A percentile compares a stretch with the other conserved stretches of the same genome.
Conservation (phyloP, 2,888 invertebrate genomes). For the Eurois occulta region DNA sequence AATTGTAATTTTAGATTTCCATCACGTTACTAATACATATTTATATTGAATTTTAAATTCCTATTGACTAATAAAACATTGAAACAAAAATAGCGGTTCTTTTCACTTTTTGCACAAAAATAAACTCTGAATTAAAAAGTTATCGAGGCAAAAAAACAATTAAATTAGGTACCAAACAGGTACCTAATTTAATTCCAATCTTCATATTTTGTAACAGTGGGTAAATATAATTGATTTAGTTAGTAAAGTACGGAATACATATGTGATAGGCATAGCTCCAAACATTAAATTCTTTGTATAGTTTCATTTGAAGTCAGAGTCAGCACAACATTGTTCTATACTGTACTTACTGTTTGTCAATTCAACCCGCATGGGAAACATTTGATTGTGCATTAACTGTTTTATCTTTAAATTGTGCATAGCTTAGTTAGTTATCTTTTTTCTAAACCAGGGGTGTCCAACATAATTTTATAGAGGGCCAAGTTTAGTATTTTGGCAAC, state of each 20-base stretch:
- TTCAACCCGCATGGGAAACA: constrained; percentile 13
- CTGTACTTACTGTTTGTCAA: neutral
- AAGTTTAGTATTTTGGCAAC: too few species aligned
- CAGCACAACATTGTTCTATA: neutral
- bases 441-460: too few species aligned
- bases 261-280: neutral
- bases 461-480: too few species aligned
- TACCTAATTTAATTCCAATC: neutral
- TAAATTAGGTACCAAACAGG: too few species aligned
- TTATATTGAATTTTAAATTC: constrained; percentile 22
- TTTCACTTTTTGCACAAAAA: neutral
- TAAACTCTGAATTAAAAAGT: neutral
- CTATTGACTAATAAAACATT: neutral
- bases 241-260: neutral
- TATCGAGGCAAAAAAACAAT: neutral
- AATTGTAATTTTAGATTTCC: constrained; percentile 19
- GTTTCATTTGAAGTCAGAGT: neutral
- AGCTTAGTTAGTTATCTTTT: neutral
- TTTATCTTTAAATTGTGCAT: constrained; percentile 4
- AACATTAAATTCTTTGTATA: neutral
- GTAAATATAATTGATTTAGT: constrained; percentile 2
- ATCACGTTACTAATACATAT: constrained; percentile 22
- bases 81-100: neutral
- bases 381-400: neutral
- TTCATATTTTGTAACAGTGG: neutral